phyloP scores from a whole-genome alignment of 2,113 vertebrate genomes.

The Ailuropoda melanoleuca region DNA sequence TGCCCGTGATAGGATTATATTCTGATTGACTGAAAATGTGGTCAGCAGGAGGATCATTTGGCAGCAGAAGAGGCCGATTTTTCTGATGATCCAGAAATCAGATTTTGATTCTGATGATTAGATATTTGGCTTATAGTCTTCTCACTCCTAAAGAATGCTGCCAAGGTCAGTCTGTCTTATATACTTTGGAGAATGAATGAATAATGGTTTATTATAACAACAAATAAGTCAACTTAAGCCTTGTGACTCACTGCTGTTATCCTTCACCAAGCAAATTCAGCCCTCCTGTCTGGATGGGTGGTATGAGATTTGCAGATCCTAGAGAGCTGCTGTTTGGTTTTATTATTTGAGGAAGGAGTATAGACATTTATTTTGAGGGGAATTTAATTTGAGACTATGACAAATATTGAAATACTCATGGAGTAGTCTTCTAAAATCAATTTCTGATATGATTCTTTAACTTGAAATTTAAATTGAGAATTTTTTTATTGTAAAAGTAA shows the following conservation, averaged over 20 bases:
- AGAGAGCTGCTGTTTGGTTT: conserved; percentile 33
- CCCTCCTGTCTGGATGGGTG: neutral
- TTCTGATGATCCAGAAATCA: conserved; percentile 74
- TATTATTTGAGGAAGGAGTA: conserved; percentile 52
- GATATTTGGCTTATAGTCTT: conserved; percentile 68
- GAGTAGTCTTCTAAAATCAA: conserved; percentile 39
- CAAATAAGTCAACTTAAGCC: conserved; percentile 60
- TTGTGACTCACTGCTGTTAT: conserved; percentile 16
- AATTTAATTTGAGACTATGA: conserved; percentile 54
- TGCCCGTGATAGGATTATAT: conserved; percentile 54
- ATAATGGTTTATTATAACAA: conserved; percentile 70
- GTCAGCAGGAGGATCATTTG: conserved; percentile 64
- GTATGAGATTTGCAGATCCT: neutral
- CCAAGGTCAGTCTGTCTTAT: conserved; percentile 53
- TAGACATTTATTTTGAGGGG: conserved; percentile 43
- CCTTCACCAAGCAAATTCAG: conserved; percentile 39
- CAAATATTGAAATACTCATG: conserved; percentile 28
- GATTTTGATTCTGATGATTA: conserved; percentile 77
- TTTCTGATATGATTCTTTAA: conserved; percentile 48
- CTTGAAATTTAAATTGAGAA: conserved; percentile 26
- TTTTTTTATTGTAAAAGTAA: conserved; percentile 47
- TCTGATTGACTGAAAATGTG: conserved; percentile 70
- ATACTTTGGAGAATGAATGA: conserved; percentile 63
- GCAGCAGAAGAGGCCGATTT: conserved; percentile 63
- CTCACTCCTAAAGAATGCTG: conserved; percentile 48